A percentile compares a stretch with the other conserved stretches of the same genome.
These are phyloP conservation scores for Leptinotarsa rubiginosa DNA, from an alignment of 2,888 invertebrate species.

Conservation along the genomic window DNA sequence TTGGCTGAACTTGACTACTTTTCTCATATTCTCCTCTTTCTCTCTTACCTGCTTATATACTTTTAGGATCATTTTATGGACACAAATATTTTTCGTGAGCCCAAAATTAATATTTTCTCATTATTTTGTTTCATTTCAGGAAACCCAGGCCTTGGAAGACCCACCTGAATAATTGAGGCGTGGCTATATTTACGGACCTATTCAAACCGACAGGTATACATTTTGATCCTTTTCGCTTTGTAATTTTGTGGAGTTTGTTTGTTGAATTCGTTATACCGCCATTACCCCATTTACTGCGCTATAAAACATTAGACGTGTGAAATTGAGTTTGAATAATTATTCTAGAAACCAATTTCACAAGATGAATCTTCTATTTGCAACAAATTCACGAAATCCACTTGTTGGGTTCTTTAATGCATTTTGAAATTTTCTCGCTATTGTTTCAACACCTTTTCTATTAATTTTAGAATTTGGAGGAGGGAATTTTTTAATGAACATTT, in stretches of 20 bases:
- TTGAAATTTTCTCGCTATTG: not conserved
- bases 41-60: too few relatives aligned
- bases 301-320: conserved; percentile 26
- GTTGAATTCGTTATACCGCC: conserved; percentile 33
- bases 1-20: not conserved
- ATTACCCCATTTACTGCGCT: conserved; percentile 24
- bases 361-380: not conserved
- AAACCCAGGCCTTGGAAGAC: not conserved
- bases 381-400: not conserved
- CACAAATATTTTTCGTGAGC: not conserved
- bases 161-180: conserved; percentile 29
- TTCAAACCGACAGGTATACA: conserved; percentile 36
- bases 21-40: not conserved
- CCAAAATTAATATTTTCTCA: not conserved
- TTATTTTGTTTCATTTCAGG: conserved; percentile 12
- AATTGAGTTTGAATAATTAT: conserved; percentile 9
- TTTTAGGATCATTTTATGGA: not conserved
- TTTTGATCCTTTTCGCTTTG: conserved; percentile 30
- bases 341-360: conserved; percentile 1
- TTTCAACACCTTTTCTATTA: too few relatives aligned
- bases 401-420: not conserved
- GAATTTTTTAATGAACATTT: too few relatives aligned
- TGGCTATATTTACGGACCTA: conserved; percentile 35
- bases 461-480: too few relatives aligned
- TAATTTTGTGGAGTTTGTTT: conserved; percentile 34